Evolutionary conservation across 2,888 invertebrate species (phyloP).

Genomic region (Thecophora atra): DNA sequence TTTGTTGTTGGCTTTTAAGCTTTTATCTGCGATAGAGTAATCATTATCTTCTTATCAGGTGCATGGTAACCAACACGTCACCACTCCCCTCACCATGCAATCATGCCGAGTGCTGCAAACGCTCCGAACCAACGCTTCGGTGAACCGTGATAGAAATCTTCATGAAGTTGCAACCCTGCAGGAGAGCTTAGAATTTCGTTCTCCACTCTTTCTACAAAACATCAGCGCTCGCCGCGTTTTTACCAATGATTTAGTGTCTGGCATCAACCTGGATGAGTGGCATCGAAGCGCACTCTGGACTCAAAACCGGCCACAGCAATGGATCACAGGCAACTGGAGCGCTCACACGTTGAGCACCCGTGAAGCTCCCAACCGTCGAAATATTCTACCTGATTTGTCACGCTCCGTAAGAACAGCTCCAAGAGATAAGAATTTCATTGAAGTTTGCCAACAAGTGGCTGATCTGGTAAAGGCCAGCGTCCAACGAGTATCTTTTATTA

Average conservation of each 20-base stretch:
- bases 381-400: conserved; percentile 4
- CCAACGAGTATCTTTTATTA: conserved; percentile 54
- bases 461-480: conserved; percentile 31
- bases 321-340: conserved; percentile 67
- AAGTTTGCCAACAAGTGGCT: conserved; percentile 49
- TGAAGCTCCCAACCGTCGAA: conserved; percentile 36
- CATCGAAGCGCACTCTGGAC: conserved; percentile 60
- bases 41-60: conserved; percentile 45
- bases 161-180: conserved; percentile 63
- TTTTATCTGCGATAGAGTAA: background rate
- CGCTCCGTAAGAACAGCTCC: conserved; percentile 9
- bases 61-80: conserved; percentile 62
- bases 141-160: conserved; percentile 63
- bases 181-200: conserved; percentile 51
- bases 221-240: conserved; percentile 51
- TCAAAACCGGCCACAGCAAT: conserved; percentile 58
- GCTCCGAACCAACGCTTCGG: conserved; percentile 53
- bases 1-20: background rate
- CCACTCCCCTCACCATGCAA: conserved; percentile 63
- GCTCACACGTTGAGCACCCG: conserved; percentile 49
- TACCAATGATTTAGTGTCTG: conserved; percentile 55
- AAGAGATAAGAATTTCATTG: conserved; percentile 38
- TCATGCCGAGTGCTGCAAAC: conserved; percentile 59
- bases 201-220: conserved; percentile 57
- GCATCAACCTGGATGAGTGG: conserved; percentile 67